phyloP scores from a whole-genome alignment of 2,797 vertebrate genomes.

The Ispidina picta region DNA sequence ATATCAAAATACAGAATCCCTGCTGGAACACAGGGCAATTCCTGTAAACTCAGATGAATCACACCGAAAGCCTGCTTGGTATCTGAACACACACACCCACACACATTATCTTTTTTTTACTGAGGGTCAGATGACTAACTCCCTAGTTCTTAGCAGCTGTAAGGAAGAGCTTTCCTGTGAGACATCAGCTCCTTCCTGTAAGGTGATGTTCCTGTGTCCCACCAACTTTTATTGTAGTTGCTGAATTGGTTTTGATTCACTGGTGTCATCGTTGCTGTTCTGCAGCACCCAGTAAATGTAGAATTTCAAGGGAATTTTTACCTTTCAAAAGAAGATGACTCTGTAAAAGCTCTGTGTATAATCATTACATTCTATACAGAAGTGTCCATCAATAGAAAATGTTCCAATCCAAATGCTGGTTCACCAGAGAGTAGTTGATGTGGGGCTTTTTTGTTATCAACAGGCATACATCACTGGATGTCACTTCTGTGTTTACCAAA shows the following conservation, averaged over 20 bases:
- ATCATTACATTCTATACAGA: neutral
- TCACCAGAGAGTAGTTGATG: neutral
- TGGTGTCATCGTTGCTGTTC: neutral
- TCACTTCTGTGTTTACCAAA: constrained; percentile 61
- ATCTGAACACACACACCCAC: neutral
- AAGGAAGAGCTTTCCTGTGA: neutral
- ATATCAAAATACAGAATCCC: constrained; percentile 13
- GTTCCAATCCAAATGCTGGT: neutral
- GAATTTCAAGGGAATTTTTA: neutral
- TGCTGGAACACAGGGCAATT: neutral
- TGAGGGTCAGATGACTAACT: neutral
- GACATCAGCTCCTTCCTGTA: neutral
- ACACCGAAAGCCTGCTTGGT: neutral
- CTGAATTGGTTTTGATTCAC: neutral
- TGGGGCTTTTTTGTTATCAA: neutral
- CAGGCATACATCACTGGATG: constrained; percentile 7
- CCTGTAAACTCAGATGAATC: constrained; percentile 18
- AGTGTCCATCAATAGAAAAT: neutral
- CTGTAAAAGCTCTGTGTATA: neutral
- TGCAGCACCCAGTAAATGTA: neutral
- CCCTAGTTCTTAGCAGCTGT: neutral
- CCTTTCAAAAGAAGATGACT: neutral
- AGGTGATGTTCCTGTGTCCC: neutral
- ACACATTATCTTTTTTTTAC: neutral
- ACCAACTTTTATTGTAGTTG: neutral